Percentiles rank a stretch among this genome's conserved stretches.
Evolutionary conservation across 2,888 invertebrate genomes (phyloP).

Genomic region (Xestia sexstrigata): DNA sequence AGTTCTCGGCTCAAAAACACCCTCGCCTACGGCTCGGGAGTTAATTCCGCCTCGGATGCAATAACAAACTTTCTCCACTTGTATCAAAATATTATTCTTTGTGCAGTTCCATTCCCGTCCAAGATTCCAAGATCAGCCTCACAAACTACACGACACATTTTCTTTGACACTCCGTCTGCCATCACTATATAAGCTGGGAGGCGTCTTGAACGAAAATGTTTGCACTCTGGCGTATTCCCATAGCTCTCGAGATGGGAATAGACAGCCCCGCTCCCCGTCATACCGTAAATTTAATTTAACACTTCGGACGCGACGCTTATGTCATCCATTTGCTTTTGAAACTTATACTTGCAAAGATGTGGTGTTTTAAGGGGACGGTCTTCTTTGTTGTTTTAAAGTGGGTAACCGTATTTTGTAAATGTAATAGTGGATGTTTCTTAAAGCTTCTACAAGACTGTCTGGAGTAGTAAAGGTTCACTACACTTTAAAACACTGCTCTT

Average conservation of each 20-base stretch:
- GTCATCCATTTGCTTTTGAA: constrained; percentile 62
- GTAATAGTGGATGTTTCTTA: not conserved
- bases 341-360: constrained; percentile 45
- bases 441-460: not conserved
- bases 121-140: constrained; percentile 17
- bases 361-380: constrained; percentile 25
- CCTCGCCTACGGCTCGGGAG: too few relatives aligned
- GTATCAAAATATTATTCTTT: too few relatives aligned
- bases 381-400: constrained; percentile 13
- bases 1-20: too few relatives aligned
- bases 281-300: constrained; percentile 78
- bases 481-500: not conserved
- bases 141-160: constrained; percentile 52
- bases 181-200: constrained; percentile 65
- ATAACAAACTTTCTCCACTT: too few relatives aligned
- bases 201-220: constrained; percentile 69
- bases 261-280: constrained; percentile 62
- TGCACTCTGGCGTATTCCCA: constrained; percentile 79
- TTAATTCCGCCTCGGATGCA: too few relatives aligned
- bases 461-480: not conserved
- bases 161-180: constrained; percentile 55
- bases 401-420: constrained; percentile 24
- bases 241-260: constrained; percentile 61
- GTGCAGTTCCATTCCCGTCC: not conserved
- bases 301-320: constrained; percentile 67